Base-by-base conservation (phyloP, 2,888 invertebrate genomes). In the Dynastes maya region DNA sequence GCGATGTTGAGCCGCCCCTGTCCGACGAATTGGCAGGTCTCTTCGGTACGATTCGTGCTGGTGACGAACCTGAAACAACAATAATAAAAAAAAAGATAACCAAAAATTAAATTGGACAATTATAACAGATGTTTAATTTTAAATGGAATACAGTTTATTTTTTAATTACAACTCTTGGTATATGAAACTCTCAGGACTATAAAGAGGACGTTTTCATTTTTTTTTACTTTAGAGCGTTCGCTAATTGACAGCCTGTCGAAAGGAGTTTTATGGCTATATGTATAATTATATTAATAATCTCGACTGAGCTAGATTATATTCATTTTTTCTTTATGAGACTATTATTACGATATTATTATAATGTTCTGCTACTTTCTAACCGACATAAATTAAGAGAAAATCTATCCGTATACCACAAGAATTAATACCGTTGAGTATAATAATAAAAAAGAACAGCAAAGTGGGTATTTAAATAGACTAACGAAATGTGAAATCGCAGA, bases 11-110 rank as follows among this genome's bases (percentile, higher is more conserved):
- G 84, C 78, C 58, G 8, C 87, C 86, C 78, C 87, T 84, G 83
- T 90, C 87, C 82, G 89, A 83, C 83, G 88, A 83, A 84, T 89
- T 85, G 83, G 89, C 85, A 81, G 91, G 88, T 87, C 91, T 88
- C 85, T 90, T 91, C 78, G 89, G 85, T 32, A 90, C 88, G 72
- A 89, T 84, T 81, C 90, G 89, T 78, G 89, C 88, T 3, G 90
- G 89, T 1, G 78, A 67, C 40, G 91, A 90, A 76, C 90, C 91
- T 91, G 85, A 64, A 89, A 89, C 76, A 80, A 84, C 82, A 80
- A 40, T 27, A 6, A n/a, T 16, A 29, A 49, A 51, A 1, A 76
- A 70, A 64, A 77, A 37, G 27, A 22, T 22, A 22, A 22, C 22
- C 22, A 22, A 65, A 11, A 5, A 49, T 22, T 22, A 9, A 51